Evolutionary conservation across 2,113 vertebrate species (phyloP).

Genomic region (Lepus timidus): DNA sequence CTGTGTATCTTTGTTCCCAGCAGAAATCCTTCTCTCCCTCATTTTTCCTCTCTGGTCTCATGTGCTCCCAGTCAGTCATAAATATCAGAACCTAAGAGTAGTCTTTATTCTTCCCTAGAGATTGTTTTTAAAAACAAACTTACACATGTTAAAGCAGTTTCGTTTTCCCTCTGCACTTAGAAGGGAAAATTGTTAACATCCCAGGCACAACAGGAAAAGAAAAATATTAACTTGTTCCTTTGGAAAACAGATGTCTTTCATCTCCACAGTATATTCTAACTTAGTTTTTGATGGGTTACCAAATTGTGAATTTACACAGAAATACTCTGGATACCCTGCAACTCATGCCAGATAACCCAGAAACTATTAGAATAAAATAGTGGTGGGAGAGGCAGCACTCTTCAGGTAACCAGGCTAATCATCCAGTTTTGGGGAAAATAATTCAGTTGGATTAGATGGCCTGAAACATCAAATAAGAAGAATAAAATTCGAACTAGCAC

Average conservation of each 20-base stretch:
- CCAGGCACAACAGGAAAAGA: neutral
- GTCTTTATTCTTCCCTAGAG: neutral
- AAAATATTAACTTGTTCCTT: neutral
- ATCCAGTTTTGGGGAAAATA: neutral
- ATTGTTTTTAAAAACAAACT: slow-evolving; percentile 40
- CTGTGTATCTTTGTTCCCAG: neutral
- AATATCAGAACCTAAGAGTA: neutral
- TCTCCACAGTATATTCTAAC: neutral
- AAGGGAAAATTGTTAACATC: neutral
- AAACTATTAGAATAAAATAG: neutral
- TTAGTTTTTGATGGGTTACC: neutral
- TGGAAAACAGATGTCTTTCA: neutral
- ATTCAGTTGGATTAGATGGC: neutral
- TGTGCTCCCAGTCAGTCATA: neutral
- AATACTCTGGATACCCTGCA: slow-evolving; percentile 16
- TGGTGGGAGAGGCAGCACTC: neutral
- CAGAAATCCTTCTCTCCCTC: neutral
- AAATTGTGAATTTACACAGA: neutral
- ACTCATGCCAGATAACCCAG: neutral
- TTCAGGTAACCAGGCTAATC: slow-evolving; percentile 1
- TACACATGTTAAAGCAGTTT: neutral
- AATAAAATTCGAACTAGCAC: slow-evolving; percentile 42
- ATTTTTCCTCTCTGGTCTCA: neutral
- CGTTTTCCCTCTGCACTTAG: neutral
- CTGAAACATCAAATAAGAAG: neutral